phyloP scores from a whole-genome alignment of 2,113 vertebrate genomes.

The Reinhardtius hippoglossoides region DNA sequence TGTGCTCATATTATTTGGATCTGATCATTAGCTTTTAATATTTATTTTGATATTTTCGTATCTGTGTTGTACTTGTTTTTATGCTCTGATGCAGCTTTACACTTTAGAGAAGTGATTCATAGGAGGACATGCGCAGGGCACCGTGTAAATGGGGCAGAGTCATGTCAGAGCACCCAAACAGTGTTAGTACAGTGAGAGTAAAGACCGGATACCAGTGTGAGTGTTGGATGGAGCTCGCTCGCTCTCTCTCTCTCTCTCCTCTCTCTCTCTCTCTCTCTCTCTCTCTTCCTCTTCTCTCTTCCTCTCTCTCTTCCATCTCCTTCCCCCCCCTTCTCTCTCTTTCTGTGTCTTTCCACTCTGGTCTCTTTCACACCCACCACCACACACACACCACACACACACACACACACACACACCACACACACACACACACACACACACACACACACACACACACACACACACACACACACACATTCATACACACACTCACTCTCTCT shows the following conservation, averaged over 20 bases:
- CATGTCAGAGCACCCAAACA: constrained; percentile 65
- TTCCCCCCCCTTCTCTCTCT: constrained; percentile 26
- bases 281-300: constrained; percentile 63
- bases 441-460: constrained; percentile 29
- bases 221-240: constrained; percentile 47
- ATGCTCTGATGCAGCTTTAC: constrained; percentile 21
- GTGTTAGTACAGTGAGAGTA: constrained; percentile 61
- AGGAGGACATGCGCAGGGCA: constrained; percentile 16
- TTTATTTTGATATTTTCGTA: background rate
- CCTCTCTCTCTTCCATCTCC: constrained; percentile 44
- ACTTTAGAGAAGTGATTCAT: constrained; percentile 56
- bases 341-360: constrained; percentile 68
- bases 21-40: background rate
- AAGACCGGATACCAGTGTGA: constrained; percentile 62
- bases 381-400: constrained; percentile 35
- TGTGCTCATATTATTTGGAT: background rate
- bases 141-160: constrained; percentile 46
- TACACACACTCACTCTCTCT: constrained; percentile 5
- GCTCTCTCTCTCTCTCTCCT: constrained; percentile 36
- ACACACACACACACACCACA: constrained; percentile 34
- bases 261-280: constrained; percentile 25
- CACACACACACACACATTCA: constrained; percentile 20
- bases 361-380: constrained; percentile 25
- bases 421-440: constrained; percentile 32
- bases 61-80: constrained; percentile 14